phyloP scores from a whole-genome alignment of 2,888 invertebrate genomes.

The Limnephilus lunatus region DNA sequence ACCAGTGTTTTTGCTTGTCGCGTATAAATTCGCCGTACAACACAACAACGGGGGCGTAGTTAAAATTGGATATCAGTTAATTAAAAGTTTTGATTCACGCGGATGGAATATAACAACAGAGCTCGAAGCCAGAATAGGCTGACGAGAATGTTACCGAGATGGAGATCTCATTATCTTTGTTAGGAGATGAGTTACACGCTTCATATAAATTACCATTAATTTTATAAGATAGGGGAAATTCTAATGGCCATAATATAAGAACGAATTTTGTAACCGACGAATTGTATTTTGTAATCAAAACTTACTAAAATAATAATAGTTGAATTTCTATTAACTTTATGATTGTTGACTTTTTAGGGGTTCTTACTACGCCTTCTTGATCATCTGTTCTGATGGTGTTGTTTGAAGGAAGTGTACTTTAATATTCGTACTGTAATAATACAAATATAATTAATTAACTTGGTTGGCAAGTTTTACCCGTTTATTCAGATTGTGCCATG shows the following conservation, averaged over 20 bases:
- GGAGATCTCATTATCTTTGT: neutral
- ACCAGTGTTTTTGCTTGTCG: neutral
- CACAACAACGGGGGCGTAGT: neutral
- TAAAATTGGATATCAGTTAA: neutral
- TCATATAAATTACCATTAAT: neutral
- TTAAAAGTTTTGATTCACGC: neutral
- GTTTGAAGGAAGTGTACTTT: neutral
- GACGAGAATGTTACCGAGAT: conserved; percentile 1
- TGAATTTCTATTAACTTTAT: too few relatives aligned
- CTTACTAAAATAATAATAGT: neutral
- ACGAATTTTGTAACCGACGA: neutral
- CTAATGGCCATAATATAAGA: neutral
- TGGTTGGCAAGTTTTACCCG: too few relatives aligned
- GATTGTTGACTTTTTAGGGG: too few relatives aligned
- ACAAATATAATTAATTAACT: too few relatives aligned
- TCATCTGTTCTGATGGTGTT: neutral
- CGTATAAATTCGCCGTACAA: neutral
- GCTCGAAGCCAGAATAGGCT: neutral
- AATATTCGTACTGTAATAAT: too few relatives aligned
- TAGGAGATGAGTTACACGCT: neutral
- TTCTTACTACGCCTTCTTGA: too few relatives aligned
- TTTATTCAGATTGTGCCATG: too few relatives aligned
- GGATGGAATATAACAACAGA: neutral
- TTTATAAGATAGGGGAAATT: neutral
- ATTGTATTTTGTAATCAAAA: neutral